A percentile compares a stretch with the other conserved stretches of the same genome.
Conservation (phyloP, 2,797 vertebrate genomes). For the Neopelma chrysocephalum region DNA sequence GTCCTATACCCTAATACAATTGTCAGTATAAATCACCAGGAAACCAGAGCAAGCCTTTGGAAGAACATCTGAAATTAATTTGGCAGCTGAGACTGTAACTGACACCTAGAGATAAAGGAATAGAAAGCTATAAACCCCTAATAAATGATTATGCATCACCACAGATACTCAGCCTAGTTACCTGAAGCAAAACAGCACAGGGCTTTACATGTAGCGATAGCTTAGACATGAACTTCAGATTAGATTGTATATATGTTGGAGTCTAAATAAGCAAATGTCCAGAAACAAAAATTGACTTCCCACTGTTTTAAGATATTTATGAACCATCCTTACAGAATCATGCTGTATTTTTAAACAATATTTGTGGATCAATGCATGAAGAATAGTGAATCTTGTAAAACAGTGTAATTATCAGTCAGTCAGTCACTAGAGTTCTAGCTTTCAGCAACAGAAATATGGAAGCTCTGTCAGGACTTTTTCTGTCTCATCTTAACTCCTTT, state of each 20-base stretch:
- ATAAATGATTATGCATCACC: background rate
- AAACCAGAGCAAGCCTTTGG: background rate
- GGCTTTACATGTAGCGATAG: background rate
- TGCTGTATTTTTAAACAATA: background rate
- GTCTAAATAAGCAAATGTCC: background rate
- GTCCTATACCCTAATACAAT: background rate
- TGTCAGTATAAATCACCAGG: slow-evolving; percentile 25
- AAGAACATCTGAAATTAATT: slow-evolving; percentile 19
- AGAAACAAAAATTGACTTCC: background rate
- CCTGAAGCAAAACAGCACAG: background rate
- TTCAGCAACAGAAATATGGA: background rate
- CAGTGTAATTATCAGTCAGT: no score
- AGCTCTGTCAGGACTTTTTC: background rate
- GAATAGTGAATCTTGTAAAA: background rate
- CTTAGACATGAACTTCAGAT: background rate
- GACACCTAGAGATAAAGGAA: background rate
- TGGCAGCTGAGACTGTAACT: background rate
- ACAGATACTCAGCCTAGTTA: background rate
- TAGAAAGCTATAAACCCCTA: background rate
- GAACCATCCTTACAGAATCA: background rate
- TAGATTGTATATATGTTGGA: background rate
- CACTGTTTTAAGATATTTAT: background rate
- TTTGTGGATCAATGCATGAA: background rate
- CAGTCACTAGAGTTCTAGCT: background rate
- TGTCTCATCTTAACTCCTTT: background rate